Base-by-base conservation (phyloP, 2,113 vertebrate species). In the Labeo catla region DNA sequence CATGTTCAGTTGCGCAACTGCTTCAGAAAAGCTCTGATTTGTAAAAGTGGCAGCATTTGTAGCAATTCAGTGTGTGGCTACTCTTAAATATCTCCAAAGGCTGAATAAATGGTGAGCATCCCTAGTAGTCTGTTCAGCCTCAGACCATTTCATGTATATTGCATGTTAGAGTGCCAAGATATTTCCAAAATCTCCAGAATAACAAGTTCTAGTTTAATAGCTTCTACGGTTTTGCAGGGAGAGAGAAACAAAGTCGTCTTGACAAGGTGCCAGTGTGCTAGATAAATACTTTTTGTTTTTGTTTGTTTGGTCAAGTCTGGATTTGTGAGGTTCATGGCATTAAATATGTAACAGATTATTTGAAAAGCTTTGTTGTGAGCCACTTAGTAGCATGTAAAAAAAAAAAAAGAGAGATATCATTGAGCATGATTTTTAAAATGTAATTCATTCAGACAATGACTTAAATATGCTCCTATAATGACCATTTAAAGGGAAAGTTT, bases 241-340 rank as follows among this genome's bases (percentile, higher is more conserved):
- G 5, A 74, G 72, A n/a, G 72, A 73, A 73, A 47, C 21, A 73
- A 73, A 73, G 70, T 47, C 45, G 70, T 73, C 19, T 43, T 73
- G 70, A 73, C 43, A 73, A 47, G 70, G 70, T 73, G 70, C 70
- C 70, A 73, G 39, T 39, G 39, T 72, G 70, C 19, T 73, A 11
- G 43, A 21, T 47, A n/a, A 72, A 10, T 49, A 6, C 72, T 49
- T 74, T 21, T 39, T 4, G 39, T 39, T 39, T 39, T 39, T 28
- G 28, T 28, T 39, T 39, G 39, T 39, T 5, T 39, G 39, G 39
- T 11, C 11, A n/a, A 76, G 72, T 76, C 12, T 76, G 45, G 10
- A 23, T 74, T 47, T 74, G 72, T 49, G 10, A 49, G 21, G 10
- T 74, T 23, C 5, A 0, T 49, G 72, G 21, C 21, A 23, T 74